These are phyloP conservation scores for Panopea generosa DNA, from an alignment of 2,888 invertebrate species.

Conservation along the genomic window DNA sequence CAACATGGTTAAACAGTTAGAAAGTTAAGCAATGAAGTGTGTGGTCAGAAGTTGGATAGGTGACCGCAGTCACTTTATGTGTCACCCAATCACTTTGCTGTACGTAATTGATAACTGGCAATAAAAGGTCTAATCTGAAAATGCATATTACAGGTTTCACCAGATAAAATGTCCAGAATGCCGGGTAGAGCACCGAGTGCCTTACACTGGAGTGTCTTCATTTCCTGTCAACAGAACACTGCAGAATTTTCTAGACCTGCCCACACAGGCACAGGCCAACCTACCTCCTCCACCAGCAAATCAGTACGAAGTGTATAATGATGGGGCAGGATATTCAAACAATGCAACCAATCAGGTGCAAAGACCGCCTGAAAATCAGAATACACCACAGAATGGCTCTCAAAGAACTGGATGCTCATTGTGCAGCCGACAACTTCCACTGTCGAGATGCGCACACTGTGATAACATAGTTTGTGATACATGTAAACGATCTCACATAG, in stretches of 20 bases:
- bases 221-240: slow-evolving; percentile 98
- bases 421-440: slow-evolving; percentile 89
- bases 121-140: too few species aligned
- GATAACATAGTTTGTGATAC: slow-evolving; percentile 98
- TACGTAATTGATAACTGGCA: too few species aligned
- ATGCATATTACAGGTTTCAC: slow-evolving; percentile 52
- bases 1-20: too few species aligned
- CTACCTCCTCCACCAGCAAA: slow-evolving; percentile 31
- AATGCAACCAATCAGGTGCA: slow-evolving; percentile 25
- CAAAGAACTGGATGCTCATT: slow-evolving; percentile 92
- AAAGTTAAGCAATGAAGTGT: too few species aligned
- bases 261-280: slow-evolving; percentile 88
- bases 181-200: slow-evolving; percentile 97
- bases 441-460: slow-evolving; percentile 95
- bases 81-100: too few species aligned
- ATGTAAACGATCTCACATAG: slow-evolving; percentile 90
- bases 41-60: too few species aligned
- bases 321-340: slow-evolving; percentile 8
- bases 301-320: slow-evolving; percentile 17
- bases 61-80: too few species aligned
- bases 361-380: background rate
- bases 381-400: slow-evolving; percentile 2
- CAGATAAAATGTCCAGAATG: slow-evolving; percentile 94
- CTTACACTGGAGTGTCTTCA: slow-evolving; percentile 95
- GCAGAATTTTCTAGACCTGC: slow-evolving; percentile 96